Evolutionary conservation across 2,797 vertebrate species (phyloP).

Genomic region (Lates japonicus): DNA sequence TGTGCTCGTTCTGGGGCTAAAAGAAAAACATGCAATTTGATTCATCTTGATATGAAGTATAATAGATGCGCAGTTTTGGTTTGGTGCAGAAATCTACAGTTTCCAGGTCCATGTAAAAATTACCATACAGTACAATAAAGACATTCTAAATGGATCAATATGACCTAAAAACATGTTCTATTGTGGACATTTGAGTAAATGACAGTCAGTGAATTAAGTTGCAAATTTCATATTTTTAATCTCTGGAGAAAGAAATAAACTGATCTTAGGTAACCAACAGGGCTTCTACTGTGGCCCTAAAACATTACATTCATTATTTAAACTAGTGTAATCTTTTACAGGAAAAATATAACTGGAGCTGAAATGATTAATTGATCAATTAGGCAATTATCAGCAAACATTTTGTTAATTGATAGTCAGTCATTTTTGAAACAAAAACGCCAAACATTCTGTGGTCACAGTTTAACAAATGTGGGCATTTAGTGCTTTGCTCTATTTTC

Average conservation of each 20-base stretch:
- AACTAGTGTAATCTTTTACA: neutral
- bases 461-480: neutral
- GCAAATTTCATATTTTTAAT: neutral
- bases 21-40: neutral
- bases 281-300: too few species aligned
- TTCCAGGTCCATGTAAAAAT: neutral
- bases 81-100: neutral
- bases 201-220: neutral
- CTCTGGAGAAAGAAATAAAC: neutral
- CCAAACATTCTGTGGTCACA: neutral
- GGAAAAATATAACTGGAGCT: neutral
- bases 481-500: neutral
- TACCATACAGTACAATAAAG: accelerated
- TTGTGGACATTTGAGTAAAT: neutral
- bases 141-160: neutral
- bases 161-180: neutral
- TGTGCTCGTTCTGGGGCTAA: conserved; percentile 98
- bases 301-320: too few species aligned
- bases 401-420: too few species aligned
- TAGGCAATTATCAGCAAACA: too few species aligned
- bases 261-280: neutral
- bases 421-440: too few species aligned
- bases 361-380: neutral
- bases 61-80: neutral
- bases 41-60: accelerated